Conservation (phyloP, 1,140 invertebrate species). For the Nasonia longicornis region DNA sequence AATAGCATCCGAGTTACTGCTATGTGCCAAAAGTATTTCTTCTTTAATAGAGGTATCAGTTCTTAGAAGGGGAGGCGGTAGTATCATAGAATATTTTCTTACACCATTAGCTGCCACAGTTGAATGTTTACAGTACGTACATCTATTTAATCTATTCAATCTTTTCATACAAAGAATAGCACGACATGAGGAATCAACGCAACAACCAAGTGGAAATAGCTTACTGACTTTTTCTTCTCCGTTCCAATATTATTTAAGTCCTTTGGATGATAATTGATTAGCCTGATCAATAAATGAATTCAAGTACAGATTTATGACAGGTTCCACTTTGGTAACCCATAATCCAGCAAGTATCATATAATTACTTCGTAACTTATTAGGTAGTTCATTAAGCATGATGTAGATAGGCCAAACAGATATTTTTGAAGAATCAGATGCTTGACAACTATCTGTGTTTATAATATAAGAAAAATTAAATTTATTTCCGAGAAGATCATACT, state of each 20-base stretch:
- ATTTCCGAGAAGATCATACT: conserved; percentile 14
- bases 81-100: conserved; percentile 30
- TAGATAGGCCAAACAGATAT: not conserved
- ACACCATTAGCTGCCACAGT: conserved; percentile 21
- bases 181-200: conserved; percentile 43
- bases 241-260: not conserved
- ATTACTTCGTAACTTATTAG: conserved; percentile 23
- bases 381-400: conserved; percentile 16
- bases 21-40: conserved; percentile 33
- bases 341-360: not conserved
- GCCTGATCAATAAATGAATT: not conserved
- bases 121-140: conserved; percentile 46
- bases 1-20: not conserved
- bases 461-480: conserved; percentile 33
- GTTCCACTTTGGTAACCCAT: not conserved
- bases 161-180: conserved; percentile 45
- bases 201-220: conserved; percentile 5
- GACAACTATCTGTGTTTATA: conserved; percentile 43
- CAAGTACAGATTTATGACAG: not conserved
- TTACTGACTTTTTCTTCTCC: not conserved
- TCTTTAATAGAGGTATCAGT: conserved; percentile 39
- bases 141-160: conserved; percentile 46
- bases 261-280: conserved; percentile 3
- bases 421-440: conserved; percentile 22
- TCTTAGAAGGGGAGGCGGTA: not conserved